Percentiles rank a stretch among this genome's conserved stretches.
phyloP scores from a whole-genome alignment of 2,797 vertebrate genomes.

The Todus mexicanus region DNA sequence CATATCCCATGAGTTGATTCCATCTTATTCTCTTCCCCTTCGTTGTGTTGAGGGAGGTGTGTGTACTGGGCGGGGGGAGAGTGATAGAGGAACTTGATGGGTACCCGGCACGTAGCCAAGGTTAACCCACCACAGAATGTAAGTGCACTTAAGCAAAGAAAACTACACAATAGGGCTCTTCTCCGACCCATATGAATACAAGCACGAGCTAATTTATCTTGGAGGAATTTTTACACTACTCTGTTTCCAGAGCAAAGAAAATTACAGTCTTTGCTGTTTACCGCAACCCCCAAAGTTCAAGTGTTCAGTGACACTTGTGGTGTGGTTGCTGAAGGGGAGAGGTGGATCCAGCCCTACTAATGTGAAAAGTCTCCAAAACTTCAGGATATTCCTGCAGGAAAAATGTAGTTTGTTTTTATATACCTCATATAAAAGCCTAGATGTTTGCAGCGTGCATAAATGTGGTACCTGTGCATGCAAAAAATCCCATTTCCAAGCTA shows the following conservation, averaged over 20 bases:
- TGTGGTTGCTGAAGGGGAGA: no score
- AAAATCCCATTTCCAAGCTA: background rate
- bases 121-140: no score
- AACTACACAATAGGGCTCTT: background rate
- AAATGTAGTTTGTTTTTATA: background rate
- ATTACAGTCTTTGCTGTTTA: background rate
- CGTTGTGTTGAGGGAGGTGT: no score
- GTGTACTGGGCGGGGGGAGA: no score
- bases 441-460: accelerated
- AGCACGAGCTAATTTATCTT: background rate
- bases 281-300: background rate
- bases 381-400: background rate
- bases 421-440: background rate
- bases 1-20: no score
- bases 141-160: background rate
- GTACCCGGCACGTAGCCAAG: no score
- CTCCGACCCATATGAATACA: background rate
- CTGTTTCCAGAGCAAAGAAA: background rate
- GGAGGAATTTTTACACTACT: background rate
- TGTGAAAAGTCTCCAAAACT: background rate
- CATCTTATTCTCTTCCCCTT: no score
- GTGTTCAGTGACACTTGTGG: background rate
- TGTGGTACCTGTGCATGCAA: background rate
- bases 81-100: no score
- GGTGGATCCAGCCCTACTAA: background rate